Percentiles rank a stretch among this genome's conserved stretches.
phyloP scores from a whole-genome alignment of 2,888 invertebrate genomes.

The Stomorhina lunata region DNA sequence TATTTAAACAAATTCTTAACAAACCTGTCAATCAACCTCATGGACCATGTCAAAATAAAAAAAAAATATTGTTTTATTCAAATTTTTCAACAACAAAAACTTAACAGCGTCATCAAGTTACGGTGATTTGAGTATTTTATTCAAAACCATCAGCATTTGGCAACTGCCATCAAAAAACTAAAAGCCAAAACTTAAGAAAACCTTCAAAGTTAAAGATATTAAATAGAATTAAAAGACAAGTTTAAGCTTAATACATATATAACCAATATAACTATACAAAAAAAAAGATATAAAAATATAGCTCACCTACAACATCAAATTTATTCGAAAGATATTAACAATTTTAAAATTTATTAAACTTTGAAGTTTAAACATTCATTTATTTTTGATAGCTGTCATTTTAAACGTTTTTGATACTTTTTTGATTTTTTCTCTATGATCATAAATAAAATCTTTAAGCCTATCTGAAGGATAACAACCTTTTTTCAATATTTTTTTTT shows the following conservation, averaged over 20 bases:
- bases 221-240: slow-evolving; percentile 13
- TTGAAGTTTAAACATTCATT: slow-evolving; percentile 18
- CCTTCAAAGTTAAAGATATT: slow-evolving; percentile 29
- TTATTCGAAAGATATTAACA: background rate
- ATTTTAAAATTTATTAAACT: background rate
- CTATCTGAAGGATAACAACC: slow-evolving; percentile 55
- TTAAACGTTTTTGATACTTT: background rate
- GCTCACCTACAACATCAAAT: background rate
- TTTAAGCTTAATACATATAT: slow-evolving; percentile 39
- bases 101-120: slow-evolving; percentile 9
- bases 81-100: background rate
- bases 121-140: slow-evolving; percentile 23
- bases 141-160: slow-evolving; percentile 33
- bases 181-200: slow-evolving; percentile 20
- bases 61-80: slow-evolving; percentile 13
- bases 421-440: no score
- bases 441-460: slow-evolving; percentile 30
- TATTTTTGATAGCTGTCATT: background rate
- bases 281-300: background rate
- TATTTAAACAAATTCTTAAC: slow-evolving; percentile 41
- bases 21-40: slow-evolving; percentile 65
- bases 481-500: slow-evolving; percentile 28
- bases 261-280: background rate
- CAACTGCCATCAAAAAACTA: slow-evolving; percentile 15
- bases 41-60: slow-evolving; percentile 42